Conservation (phyloP, 1,140 invertebrate genomes). For the Penaeus japonicus region DNA sequence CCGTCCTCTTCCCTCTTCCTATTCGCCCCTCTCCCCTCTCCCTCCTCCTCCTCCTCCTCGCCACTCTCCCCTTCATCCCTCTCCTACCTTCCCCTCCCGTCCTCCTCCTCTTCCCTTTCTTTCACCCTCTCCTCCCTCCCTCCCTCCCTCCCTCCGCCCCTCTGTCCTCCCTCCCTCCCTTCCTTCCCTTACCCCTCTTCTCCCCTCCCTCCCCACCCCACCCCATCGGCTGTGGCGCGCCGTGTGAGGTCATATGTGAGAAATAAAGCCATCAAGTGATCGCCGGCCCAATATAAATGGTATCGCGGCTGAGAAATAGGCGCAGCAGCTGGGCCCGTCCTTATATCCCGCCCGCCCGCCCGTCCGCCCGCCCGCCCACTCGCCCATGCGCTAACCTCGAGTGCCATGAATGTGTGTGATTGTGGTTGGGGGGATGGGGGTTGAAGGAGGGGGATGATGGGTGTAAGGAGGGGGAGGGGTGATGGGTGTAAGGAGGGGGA, state of each 20-base stretch:
- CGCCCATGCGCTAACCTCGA: no score
- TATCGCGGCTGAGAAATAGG: constrained; percentile 6
- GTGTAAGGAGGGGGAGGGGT: no score
- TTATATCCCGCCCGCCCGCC: background rate
- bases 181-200: background rate
- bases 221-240: background rate
- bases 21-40: background rate
- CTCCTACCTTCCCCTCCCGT: background rate
- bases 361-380: no score
- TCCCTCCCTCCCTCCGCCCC: background rate
- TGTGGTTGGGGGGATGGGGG: no score
- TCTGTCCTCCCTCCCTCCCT: background rate
- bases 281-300: constrained; percentile 29
- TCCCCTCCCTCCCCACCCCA: background rate
- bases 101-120: background rate
- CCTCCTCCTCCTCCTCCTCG: background rate
- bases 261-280: constrained; percentile 38
- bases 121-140: background rate
- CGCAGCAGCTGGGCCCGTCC: background rate
- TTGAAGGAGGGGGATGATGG: no score
- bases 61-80: background rate
- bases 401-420: no score
- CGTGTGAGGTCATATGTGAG: constrained; percentile 32
- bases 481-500: no score
- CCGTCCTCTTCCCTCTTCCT: background rate